A percentile compares a stretch with the other conserved stretches of the same genome.
These are phyloP conservation scores for Mesorhabditis spiculigera DNA, from an alignment of 2,888 invertebrate species.

Conservation along the genomic window DNA sequence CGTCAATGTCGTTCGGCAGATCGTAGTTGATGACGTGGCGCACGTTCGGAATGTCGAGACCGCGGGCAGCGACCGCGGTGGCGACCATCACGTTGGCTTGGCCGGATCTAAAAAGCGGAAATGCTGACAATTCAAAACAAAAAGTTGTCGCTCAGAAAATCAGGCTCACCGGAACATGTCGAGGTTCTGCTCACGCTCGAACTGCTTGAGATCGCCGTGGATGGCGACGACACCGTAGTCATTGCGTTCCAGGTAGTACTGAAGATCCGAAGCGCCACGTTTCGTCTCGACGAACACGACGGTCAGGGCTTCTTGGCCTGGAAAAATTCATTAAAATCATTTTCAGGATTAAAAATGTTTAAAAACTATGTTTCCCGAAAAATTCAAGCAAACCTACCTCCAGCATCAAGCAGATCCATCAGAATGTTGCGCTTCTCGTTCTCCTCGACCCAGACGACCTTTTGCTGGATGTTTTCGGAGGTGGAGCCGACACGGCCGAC, in stretches of 20 bases:
- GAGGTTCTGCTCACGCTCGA: constrained; percentile 93
- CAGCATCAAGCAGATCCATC: constrained; percentile 84
- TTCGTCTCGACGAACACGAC: constrained; percentile 98
- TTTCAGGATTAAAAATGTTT: background rate
- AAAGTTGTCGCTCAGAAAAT: background rate
- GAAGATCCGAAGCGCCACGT: constrained; percentile 93
- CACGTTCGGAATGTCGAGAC: constrained; percentile 93
- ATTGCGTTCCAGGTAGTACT: constrained; percentile 77
- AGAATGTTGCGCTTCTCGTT: constrained; percentile 92
- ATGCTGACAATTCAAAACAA: background rate
- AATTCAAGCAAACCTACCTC: constrained; percentile 58
- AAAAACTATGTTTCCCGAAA: background rate
- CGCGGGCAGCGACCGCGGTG: constrained; percentile 74
- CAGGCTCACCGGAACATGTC: constrained; percentile 74
- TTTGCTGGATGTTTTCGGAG: constrained; percentile 98
- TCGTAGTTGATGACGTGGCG: constrained; percentile 99
- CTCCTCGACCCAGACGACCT: constrained; percentile 95
- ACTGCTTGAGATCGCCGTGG: constrained; percentile 94
- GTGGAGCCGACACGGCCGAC: constrained; percentile 98
- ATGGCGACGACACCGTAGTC: constrained; percentile 95
- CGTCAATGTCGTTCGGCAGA: constrained; percentile 95
- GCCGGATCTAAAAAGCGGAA: constrained; percentile 24
- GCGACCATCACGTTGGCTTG: constrained; percentile 83
- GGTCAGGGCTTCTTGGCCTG: constrained; percentile 68
- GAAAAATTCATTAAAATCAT: background rate